A percentile compares a stretch with the other conserved stretches of the same genome.
phyloP scores from a whole-genome alignment of 2,113 vertebrate genomes.

The Nerophis lumbriciformis region DNA sequence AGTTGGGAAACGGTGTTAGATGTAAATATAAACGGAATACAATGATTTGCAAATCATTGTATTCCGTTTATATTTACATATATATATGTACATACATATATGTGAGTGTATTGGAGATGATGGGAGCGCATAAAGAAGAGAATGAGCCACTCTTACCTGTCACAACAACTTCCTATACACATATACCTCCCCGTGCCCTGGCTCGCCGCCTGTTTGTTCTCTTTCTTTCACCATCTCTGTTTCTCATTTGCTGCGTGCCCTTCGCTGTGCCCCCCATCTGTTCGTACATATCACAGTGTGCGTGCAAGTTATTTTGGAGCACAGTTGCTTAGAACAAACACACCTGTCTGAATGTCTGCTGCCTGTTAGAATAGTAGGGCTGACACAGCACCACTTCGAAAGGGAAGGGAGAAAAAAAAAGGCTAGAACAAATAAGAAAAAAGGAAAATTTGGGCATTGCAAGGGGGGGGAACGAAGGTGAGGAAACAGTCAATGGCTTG shows the following conservation, averaged over 20 bases:
- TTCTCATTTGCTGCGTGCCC: conserved; percentile 39
- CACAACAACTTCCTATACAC: conserved; percentile 29
- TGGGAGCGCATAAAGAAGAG: conserved; percentile 22
- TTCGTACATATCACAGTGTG: conserved; percentile 37
- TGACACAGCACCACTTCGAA: conserved; percentile 36
- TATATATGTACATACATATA: too few species aligned
- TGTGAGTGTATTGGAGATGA: conserved; percentile 10
- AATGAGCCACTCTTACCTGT: conserved; percentile 38
- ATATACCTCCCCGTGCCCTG: conserved; percentile 5
- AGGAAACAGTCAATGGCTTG: background rate
- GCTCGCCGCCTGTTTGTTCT: conserved; percentile 3
- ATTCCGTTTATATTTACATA: too few species aligned
- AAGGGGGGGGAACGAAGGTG: background rate
- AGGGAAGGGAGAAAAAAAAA: conserved; percentile 11
- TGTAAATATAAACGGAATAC: too few species aligned
- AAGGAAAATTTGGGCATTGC: background rate
- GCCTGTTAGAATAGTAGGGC: conserved; percentile 34
- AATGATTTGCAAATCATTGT: too few species aligned
- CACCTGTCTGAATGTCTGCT: conserved; percentile 43
- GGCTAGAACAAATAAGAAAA: conserved; percentile 30
- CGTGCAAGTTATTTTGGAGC: conserved; percentile 53
- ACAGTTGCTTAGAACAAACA: conserved; percentile 43
- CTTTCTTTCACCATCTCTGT: background rate
- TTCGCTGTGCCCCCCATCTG: conserved; percentile 39
- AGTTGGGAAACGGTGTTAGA: too few species aligned